phyloP scores from a whole-genome alignment of 2,113 vertebrate genomes.

The Zosterops japonicus region DNA sequence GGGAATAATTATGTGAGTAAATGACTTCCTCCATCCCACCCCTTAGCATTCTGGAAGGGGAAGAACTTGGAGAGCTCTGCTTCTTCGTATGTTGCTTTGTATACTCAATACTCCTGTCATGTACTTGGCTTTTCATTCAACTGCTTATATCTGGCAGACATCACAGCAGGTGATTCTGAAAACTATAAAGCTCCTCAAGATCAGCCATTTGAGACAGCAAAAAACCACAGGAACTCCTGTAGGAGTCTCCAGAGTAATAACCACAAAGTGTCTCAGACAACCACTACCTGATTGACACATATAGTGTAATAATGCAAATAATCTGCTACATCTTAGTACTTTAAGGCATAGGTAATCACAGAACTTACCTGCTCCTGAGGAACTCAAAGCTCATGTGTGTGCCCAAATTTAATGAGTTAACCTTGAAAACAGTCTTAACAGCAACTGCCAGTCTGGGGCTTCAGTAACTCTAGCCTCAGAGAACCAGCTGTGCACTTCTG shows the following conservation, averaged over 20 bases:
- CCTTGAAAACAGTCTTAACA: constrained; percentile 26
- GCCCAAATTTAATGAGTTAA: not conserved
- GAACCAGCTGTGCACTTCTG: constrained; percentile 32
- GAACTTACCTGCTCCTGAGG: not conserved
- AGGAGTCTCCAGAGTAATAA: not conserved
- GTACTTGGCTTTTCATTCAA: not conserved
- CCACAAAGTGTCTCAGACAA: not conserved
- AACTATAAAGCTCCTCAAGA: not conserved
- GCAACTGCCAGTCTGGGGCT: constrained; percentile 2
- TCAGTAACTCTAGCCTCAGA: constrained; percentile 34
- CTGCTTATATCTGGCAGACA: not conserved
- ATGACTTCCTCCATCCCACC: accelerated
- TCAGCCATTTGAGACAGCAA: not conserved
- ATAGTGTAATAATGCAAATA: not conserved
- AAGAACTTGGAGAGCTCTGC: not conserved
- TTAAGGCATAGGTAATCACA: not conserved
- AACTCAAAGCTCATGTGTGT: not conserved
- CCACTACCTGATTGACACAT: not conserved
- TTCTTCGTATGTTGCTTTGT: not conserved
- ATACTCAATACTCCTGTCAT: not conserved
- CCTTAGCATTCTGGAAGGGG: accelerated
- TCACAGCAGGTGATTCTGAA: not conserved
- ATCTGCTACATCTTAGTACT: not conserved
- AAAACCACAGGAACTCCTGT: not conserved
- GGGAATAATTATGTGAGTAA: not conserved